Conservation (phyloP, 2,113 vertebrate genomes). For the Callochromis pleurospilus region DNA sequence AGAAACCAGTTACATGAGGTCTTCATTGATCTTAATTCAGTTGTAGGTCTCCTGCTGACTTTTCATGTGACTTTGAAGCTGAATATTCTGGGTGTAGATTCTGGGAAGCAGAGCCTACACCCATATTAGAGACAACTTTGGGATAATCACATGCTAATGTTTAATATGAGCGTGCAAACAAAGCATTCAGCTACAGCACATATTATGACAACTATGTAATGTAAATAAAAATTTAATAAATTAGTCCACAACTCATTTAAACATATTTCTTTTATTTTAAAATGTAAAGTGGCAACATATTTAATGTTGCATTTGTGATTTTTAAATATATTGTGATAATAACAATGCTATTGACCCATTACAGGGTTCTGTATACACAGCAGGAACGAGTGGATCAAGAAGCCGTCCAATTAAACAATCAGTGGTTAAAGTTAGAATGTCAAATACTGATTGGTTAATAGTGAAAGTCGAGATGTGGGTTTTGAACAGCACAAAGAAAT, state of each 20-base stretch:
- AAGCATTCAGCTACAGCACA: background rate
- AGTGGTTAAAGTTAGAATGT: background rate
- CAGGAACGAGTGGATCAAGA: background rate
- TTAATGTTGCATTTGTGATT: background rate
- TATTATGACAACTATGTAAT: background rate
- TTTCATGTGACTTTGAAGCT: background rate
- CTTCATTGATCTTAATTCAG: background rate
- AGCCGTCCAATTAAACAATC: rapidly evolving
- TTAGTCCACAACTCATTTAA: background rate
- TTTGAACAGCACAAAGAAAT: background rate
- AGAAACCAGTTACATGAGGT: background rate
- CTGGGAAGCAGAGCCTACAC: background rate
- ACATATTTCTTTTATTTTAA: background rate
- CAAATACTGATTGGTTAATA: background rate
- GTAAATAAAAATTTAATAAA: background rate
- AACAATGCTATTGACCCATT: background rate
- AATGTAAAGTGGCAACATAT: background rate
- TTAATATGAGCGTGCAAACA: background rate
- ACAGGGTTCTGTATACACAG: background rate
- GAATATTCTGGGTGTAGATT: background rate
- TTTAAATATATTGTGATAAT: background rate
- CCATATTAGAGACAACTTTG: background rate
- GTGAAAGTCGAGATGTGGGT: background rate
- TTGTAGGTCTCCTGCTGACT: background rate
- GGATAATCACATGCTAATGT: background rate